phyloP scores from a whole-genome alignment of 2,797 vertebrate genomes.

The Sphenodon punctatus region DNA sequence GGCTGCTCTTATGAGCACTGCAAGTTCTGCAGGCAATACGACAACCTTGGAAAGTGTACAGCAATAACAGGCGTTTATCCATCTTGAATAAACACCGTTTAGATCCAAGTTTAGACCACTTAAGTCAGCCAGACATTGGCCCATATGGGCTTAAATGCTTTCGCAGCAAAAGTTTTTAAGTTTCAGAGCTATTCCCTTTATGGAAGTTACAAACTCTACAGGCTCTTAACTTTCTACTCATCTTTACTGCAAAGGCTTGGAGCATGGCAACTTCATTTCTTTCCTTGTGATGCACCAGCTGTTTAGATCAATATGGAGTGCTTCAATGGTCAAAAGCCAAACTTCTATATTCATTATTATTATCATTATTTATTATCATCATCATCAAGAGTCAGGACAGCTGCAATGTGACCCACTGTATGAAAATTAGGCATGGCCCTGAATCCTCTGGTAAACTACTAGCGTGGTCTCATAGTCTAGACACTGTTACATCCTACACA shows the following conservation, averaged over 20 bases:
- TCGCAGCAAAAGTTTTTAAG: too few relatives aligned
- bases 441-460: constrained; percentile 36
- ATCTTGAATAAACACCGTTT: constrained; percentile 53
- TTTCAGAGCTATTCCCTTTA: too few relatives aligned
- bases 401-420: constrained; percentile 17
- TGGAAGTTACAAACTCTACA: constrained; percentile 52
- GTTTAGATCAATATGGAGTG: constrained; percentile 44
- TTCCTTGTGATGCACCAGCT: constrained; percentile 34
- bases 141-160: constrained; percentile 54
- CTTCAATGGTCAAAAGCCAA: constrained; percentile 28
- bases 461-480: constrained; percentile 49
- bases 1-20: constrained; percentile 49
- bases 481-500: constrained; percentile 48
- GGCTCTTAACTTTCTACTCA: constrained; percentile 4
- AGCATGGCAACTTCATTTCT: constrained; percentile 36
- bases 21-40: constrained; percentile 54
- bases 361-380: too few relatives aligned
- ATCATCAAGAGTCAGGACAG: constrained; percentile 12
- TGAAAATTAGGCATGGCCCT: constrained; percentile 50
- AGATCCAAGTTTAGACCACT: constrained; percentile 21
- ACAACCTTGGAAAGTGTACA: constrained; percentile 65
- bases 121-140: constrained; percentile 47
- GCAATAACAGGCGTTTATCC: constrained; percentile 46
- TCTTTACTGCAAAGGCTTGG: constrained; percentile 48
- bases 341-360: too few relatives aligned